Percentiles rank a stretch among this genome's conserved stretches.
Conservation (phyloP, 2,113 vertebrate genomes). For the Nannobrachium achirus region DNA sequence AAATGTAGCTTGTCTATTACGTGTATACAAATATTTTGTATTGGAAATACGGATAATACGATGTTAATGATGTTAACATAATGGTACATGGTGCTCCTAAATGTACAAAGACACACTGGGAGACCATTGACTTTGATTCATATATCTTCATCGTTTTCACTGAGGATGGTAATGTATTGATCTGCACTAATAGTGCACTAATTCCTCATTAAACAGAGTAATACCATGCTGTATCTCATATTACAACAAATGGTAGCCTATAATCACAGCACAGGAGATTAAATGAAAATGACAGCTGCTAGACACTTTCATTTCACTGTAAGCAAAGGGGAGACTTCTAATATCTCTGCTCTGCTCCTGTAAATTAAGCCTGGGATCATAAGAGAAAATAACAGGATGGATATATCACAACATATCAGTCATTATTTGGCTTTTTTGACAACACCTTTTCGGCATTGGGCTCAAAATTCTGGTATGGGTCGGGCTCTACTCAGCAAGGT, state of each 20-base stretch:
- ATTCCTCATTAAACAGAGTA: conserved; percentile 18
- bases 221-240: conserved; percentile 20
- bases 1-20: too few relatives aligned
- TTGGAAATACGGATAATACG: too few relatives aligned
- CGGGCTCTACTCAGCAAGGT: conserved; percentile 23
- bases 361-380: conserved; percentile 36
- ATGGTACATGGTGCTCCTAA: too few relatives aligned
- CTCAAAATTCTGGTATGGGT: not conserved
- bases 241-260: conserved; percentile 27
- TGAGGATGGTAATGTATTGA: conserved; percentile 6
- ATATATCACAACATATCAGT: too few relatives aligned
- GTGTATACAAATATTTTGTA: too few relatives aligned
- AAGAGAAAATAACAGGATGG: conserved; percentile 29
- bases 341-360: conserved; percentile 44
- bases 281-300: conserved; percentile 43
- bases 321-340: conserved; percentile 48
- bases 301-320: conserved; percentile 30
- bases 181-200: conserved; percentile 33
- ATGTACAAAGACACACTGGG: too few relatives aligned
- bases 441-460: too few relatives aligned
- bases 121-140: conserved; percentile 3
- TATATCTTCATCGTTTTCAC: conserved; percentile 13
- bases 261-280: conserved; percentile 33
- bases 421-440: too few relatives aligned
- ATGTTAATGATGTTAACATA: too few relatives aligned